A percentile compares a stretch with the other conserved stretches of the same genome.
Evolutionary conservation across 2,113 vertebrate species (phyloP).

Genomic region (Dolichallabes microphthalmus): DNA sequence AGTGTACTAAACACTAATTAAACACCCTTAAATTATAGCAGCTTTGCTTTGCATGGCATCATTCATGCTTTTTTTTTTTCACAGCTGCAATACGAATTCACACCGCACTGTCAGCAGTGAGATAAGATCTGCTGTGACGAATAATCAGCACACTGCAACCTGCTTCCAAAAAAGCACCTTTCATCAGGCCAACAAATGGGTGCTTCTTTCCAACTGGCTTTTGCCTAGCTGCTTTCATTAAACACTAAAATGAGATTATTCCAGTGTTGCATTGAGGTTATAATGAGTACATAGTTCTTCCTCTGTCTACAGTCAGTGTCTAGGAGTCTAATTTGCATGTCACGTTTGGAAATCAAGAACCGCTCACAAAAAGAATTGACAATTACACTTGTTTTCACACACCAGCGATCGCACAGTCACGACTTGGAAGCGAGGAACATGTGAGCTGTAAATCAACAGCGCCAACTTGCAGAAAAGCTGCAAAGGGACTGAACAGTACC

Average conservation of each 20-base stretch:
- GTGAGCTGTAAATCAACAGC: conserved; percentile 17
- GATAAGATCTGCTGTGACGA: not conserved
- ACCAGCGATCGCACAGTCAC: conserved; percentile 18
- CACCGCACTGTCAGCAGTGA: not conserved
- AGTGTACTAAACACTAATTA: not conserved
- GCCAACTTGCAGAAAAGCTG: not conserved
- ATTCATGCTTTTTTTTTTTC: not conserved
- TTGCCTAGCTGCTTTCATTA: not conserved
- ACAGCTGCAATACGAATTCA: not conserved
- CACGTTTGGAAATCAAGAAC: not conserved
- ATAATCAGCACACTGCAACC: conserved; percentile 3
- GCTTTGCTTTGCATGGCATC: not conserved
- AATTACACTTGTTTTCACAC: conserved; percentile 37
- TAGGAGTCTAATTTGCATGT: not conserved
- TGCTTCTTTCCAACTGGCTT: not conserved
- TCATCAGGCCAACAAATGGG: not conserved
- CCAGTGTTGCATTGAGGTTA: not conserved
- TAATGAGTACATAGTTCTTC: conserved; percentile 11
- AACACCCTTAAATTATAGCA: not conserved
- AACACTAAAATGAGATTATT: conserved; percentile 24
- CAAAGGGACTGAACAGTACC: not conserved
- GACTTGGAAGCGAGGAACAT: conserved; percentile 12
- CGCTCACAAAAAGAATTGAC: not conserved
- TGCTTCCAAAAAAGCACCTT: not conserved
- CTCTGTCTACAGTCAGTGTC: not conserved